A percentile compares a stretch with the other conserved stretches of the same genome.
These are phyloP conservation scores for Cloeon dipterum DNA, from an alignment of 2,888 invertebrate genomes.

Conservation along the genomic window DNA sequence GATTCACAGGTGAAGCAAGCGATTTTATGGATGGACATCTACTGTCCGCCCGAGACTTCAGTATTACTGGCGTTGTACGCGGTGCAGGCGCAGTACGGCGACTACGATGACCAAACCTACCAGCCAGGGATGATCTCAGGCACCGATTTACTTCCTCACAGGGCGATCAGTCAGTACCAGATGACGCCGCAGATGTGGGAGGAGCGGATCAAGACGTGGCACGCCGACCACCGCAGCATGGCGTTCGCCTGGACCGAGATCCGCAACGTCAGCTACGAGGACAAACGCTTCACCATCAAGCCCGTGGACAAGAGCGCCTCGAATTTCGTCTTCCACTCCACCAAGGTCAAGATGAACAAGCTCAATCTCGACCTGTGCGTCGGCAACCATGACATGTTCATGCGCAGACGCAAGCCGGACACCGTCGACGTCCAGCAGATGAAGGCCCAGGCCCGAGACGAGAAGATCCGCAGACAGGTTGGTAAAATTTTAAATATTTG, in stretches of 20 bases:
- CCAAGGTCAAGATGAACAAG: slow-evolving; percentile 85
- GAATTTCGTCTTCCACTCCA: slow-evolving; percentile 89
- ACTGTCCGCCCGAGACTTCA: slow-evolving; percentile 95
- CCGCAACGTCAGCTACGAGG: slow-evolving; percentile 91
- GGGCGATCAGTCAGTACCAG: slow-evolving; percentile 96
- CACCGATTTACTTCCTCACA: slow-evolving; percentile 77
- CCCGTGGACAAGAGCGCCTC: slow-evolving; percentile 84
- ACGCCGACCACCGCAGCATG: slow-evolving; percentile 92
- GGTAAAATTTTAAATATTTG: slow-evolving; percentile 2
- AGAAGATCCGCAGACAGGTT: slow-evolving; percentile 36
- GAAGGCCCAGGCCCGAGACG: slow-evolving; percentile 96
- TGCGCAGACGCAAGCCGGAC: slow-evolving; percentile 87
- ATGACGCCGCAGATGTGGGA: slow-evolving; percentile 99
- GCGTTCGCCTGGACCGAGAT: slow-evolving; percentile 99
- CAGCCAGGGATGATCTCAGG: slow-evolving; percentile 80
- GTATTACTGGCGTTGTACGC: slow-evolving; percentile 93
- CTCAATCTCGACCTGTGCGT: slow-evolving; percentile 93
- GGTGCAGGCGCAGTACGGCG: slow-evolving; percentile 81
- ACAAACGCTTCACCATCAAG: slow-evolving; percentile 93
- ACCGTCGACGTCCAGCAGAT: slow-evolving; percentile 98
- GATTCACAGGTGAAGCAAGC: slow-evolving; percentile 95
- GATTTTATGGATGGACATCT: slow-evolving; percentile 93
- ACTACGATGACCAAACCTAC: slow-evolving; percentile 76
- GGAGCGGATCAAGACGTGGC: slow-evolving; percentile 92
- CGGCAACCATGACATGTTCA: slow-evolving; percentile 94